Percentiles rank a stretch among this genome's conserved stretches.
Evolutionary conservation across 1,140 invertebrate species (phyloP).

Genomic region (Charaxes varanes): DNA sequence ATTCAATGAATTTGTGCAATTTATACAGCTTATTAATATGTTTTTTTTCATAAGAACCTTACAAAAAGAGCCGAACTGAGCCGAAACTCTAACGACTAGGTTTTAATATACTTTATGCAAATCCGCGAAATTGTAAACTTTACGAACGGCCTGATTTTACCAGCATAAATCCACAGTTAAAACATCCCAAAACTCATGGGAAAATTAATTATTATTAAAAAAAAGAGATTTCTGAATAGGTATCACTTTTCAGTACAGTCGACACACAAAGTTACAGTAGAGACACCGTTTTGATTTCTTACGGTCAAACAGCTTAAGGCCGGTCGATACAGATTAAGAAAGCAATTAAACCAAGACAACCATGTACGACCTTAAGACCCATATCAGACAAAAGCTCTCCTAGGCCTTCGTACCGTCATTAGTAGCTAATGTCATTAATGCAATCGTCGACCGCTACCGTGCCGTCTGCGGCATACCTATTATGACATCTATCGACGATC

Average conservation of each 20-base stretch:
- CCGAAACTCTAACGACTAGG: too few species aligned
- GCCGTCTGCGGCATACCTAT: slow-evolving; percentile 24
- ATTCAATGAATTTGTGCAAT: too few species aligned
- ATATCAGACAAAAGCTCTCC: slow-evolving; percentile 10
- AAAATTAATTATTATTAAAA: too few species aligned
- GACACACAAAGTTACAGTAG: slow-evolving; percentile 1
- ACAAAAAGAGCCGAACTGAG: too few species aligned
- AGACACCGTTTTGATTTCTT: background rate
- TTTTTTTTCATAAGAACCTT: too few species aligned
- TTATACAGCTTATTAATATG: too few species aligned
- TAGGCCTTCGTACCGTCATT: slow-evolving; percentile 29
- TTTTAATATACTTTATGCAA: too few species aligned
- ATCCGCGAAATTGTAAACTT: too few species aligned
- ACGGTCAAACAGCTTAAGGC: too few species aligned
- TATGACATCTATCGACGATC: slow-evolving; percentile 33
- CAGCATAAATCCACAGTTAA: too few species aligned
- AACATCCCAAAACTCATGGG: too few species aligned
- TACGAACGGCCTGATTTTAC: too few species aligned
- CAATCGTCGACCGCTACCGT: slow-evolving; percentile 31
- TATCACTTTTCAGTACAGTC: background rate
- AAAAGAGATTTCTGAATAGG: background rate
- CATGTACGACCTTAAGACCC: background rate
- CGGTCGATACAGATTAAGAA: background rate
- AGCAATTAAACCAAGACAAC: slow-evolving; percentile 3
- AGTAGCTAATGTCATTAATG: slow-evolving; percentile 37